phyloP scores from a whole-genome alignment of 2,888 invertebrate species.

The Amphipyra tragopoginis region DNA sequence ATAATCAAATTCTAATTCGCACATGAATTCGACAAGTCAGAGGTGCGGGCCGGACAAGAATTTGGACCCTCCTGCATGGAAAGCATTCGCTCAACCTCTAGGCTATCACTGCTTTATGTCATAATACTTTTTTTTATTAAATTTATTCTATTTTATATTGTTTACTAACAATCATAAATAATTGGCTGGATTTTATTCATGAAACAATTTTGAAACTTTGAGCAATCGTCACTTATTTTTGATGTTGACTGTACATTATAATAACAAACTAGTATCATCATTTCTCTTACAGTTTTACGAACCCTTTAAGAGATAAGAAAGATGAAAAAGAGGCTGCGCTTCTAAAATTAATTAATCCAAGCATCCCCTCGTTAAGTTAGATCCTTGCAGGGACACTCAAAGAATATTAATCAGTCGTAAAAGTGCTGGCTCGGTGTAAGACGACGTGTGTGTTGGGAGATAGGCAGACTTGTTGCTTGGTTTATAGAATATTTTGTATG shows the following conservation, averaged over 20 bases:
- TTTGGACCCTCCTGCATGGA: too few relatives aligned
- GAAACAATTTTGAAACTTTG: too few relatives aligned
- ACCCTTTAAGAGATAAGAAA: slow-evolving; percentile 31
- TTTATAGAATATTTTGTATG: not conserved
- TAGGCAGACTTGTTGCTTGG: slow-evolving; percentile 30
- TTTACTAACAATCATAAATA: too few relatives aligned
- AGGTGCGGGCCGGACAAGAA: too few relatives aligned
- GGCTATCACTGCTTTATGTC: too few relatives aligned
- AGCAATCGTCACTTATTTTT: too few relatives aligned
- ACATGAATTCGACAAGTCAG: too few relatives aligned
- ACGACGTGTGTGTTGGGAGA: slow-evolving; percentile 24
- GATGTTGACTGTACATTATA: not conserved
- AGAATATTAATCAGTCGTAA: slow-evolving; percentile 51
- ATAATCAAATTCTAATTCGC: too few relatives aligned
- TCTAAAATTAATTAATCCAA: slow-evolving; percentile 52
- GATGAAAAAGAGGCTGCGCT: slow-evolving; percentile 41
- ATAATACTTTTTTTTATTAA: too few relatives aligned
- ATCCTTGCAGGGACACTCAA: slow-evolving; percentile 24
- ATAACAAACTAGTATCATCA: not conserved
- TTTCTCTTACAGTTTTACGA: slow-evolving; percentile 18
- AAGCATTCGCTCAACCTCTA: too few relatives aligned
- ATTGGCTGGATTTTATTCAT: too few relatives aligned
- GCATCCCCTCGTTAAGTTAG: slow-evolving; percentile 36
- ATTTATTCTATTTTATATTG: too few relatives aligned
- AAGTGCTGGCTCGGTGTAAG: slow-evolving; percentile 2